Conservation (phyloP, 2,888 invertebrate species). For the Mesorhabditis spiculigera region DNA sequence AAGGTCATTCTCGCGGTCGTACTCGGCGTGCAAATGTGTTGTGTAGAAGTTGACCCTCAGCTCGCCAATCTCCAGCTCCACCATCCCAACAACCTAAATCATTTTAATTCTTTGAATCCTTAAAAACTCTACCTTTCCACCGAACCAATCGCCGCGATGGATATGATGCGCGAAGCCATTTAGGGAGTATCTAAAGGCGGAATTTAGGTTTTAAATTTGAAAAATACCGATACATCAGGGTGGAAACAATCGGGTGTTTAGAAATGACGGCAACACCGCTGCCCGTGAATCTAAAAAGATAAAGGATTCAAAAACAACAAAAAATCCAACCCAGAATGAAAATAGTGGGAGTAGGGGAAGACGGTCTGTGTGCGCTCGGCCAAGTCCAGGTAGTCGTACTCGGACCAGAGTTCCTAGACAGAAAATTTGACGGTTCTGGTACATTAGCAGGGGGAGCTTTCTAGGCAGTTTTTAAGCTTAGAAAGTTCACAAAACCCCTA, state of each 20-base stretch:
- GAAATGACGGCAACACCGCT: slow-evolving; percentile 85
- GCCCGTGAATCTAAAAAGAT: slow-evolving; percentile 69
- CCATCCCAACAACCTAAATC: slow-evolving; percentile 58
- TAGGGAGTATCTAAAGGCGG: slow-evolving; percentile 73
- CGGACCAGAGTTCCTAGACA: slow-evolving; percentile 73
- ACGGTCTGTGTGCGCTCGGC: slow-evolving; percentile 68
- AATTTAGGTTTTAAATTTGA: background rate
- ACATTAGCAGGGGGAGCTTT: no score
- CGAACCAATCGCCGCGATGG: slow-evolving; percentile 92
- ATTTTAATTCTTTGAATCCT: background rate
- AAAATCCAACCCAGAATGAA: slow-evolving; percentile 65
- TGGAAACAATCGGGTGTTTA: slow-evolving; percentile 77
- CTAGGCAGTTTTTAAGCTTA: no score
- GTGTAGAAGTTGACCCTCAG: slow-evolving; percentile 79
- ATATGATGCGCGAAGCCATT: slow-evolving; percentile 94
- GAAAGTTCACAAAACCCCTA: no score
- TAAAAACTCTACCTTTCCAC: slow-evolving; percentile 75
- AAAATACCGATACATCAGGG: slow-evolving; percentile 72
- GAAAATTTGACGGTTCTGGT: slow-evolving; percentile 10
- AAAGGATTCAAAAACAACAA: slow-evolving; percentile 69
- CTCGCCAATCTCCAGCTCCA: slow-evolving; percentile 61
- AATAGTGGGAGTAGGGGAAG: slow-evolving; percentile 83
- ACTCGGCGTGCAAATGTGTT: slow-evolving; percentile 94
- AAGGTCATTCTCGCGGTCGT: slow-evolving; percentile 74
- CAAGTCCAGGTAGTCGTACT: slow-evolving; percentile 76